Base-by-base conservation (phyloP, 2,797 vertebrate species). In the Podargus strigoides region DNA sequence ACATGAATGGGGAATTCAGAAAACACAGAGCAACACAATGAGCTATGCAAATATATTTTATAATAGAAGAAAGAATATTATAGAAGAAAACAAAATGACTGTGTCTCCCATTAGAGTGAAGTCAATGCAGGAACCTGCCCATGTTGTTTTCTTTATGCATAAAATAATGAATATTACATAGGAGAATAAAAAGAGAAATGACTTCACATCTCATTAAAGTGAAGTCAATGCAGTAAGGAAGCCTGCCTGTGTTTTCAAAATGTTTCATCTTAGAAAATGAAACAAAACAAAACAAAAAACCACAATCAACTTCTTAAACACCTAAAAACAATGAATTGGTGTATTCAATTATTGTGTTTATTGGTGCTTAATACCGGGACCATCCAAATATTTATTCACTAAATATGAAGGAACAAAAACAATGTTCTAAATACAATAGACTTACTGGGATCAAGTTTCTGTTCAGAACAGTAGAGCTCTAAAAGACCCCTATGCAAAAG, bases 361-460 rank as follows among this genome's bases (percentile, higher is more conserved):
- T 98, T 77, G 80, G 55, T 67, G 60, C 74, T 44, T 91, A 95
- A 95, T 95, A 89, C 98, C 84, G 68, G 97, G 97, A 98, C 98
- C 97, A 98, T 98, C 98, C 98, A 98, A 99, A 98, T 98, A 98
- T 98, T 99, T 98, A 98, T 98, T 98, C 98, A 98, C 98, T 98
- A 98, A 98, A 97, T 97, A 98, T 92, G 97, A 98, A 98, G 97
- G 98, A 98, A 98, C 97, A 98, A 92, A 97, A 98, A 94, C 95
- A 97, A 92, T 95, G 96, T 98, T 97, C 97, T 98, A 97, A 97
- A 98, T 98, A 98, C 98, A 98, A 98, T 98, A 98, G 97, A 97
- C 94, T 96, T 94, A 67, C 91, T 95, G 98, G 96, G 98, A 98
- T 98, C 95, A 94, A 95, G 97, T 98, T 98, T 98, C 98, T 96